Percentiles rank a stretch among this genome's conserved stretches.
Conservation (phyloP, 2,797 vertebrate genomes). For the Mallotus villosus region DNA sequence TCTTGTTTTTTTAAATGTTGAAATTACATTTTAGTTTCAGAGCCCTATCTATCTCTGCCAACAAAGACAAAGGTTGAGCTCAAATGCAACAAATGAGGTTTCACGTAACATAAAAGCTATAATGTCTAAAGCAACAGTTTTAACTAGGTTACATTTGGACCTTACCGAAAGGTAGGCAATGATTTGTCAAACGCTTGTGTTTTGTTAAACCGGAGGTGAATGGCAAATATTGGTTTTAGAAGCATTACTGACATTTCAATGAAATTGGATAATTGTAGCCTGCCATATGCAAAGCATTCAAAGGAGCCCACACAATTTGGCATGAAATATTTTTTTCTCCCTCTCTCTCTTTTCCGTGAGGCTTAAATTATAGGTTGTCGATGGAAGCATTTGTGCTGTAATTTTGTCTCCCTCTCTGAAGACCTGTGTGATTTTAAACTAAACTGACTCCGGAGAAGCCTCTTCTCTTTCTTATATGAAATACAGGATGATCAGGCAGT, state of each 20-base stretch:
- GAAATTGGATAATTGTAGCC: slow-evolving; percentile 91
- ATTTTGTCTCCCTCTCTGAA: slow-evolving; percentile 89
- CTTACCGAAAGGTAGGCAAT: slow-evolving; percentile 51
- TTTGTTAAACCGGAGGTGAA: slow-evolving; percentile 81
- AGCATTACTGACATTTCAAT: slow-evolving; percentile 86
- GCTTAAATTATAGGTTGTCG: slow-evolving; percentile 93
- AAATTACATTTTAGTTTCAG: not conserved
- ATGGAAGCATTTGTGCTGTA: slow-evolving; percentile 86
- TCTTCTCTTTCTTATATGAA: slow-evolving; percentile 40
- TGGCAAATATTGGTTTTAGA: slow-evolving; percentile 87
- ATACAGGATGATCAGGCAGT: not conserved
- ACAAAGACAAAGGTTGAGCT: not conserved
- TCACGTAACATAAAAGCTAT: slow-evolving; percentile 10
- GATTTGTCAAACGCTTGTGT: slow-evolving; percentile 57
- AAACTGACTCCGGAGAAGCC: slow-evolving; percentile 69
- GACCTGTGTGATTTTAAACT: slow-evolving; percentile 89
- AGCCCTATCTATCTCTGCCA: not conserved
- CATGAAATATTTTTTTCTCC: slow-evolving; percentile 52
- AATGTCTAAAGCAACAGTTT: slow-evolving; percentile 10
- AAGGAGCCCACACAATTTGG: slow-evolving; percentile 69
- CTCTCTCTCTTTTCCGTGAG: slow-evolving; percentile 75
- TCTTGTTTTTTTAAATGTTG: not conserved
- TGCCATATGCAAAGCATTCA: slow-evolving; percentile 85
- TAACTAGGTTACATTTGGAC: slow-evolving; percentile 13
- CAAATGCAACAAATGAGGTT: slow-evolving; percentile 19